phyloP scores from a whole-genome alignment of 2,797 vertebrate species.

The Clarias platycephalus region DNA sequence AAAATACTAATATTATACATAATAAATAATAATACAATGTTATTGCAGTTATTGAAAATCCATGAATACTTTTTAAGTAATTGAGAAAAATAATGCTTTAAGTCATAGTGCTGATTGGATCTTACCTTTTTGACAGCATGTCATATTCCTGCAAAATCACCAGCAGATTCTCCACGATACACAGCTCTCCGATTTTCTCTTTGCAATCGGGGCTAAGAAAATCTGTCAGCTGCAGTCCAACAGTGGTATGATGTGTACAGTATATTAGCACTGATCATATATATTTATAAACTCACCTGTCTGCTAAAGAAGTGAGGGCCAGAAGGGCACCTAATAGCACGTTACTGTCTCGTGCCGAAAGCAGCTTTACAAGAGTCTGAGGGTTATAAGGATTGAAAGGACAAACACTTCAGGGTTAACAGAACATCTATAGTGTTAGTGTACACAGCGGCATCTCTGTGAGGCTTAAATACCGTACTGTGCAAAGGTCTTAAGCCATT shows the following conservation, averaged over 20 bases:
- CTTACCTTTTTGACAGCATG: conserved; percentile 84
- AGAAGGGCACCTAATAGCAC: conserved; percentile 84
- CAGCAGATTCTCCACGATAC: conserved; percentile 81
- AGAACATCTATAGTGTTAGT: background rate
- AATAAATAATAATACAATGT: background rate
- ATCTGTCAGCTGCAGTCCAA: conserved; percentile 4
- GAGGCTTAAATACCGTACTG: no score
- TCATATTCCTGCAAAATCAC: conserved; percentile 86
- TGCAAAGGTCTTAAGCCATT: no score
- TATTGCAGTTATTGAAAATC: background rate
- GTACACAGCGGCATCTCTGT: background rate
- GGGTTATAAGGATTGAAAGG: conserved; percentile 54
- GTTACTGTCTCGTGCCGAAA: conserved; percentile 78
- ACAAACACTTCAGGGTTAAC: background rate
- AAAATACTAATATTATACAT: background rate
- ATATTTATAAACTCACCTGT: conserved; percentile 73
- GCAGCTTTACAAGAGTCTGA: conserved; percentile 84
- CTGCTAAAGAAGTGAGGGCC: conserved; percentile 81
- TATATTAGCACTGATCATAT: background rate
- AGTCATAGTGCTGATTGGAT: background rate
- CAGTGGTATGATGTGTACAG: background rate
- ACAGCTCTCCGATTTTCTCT: conserved; percentile 81
- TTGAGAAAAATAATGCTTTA: no score
- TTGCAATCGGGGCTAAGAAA: conserved; percentile 76
- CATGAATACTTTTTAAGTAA: background rate